Evolutionary conservation across 2,113 vertebrate genomes (phyloP).

Genomic region (Psammodynastes pulverulentus): DNA sequence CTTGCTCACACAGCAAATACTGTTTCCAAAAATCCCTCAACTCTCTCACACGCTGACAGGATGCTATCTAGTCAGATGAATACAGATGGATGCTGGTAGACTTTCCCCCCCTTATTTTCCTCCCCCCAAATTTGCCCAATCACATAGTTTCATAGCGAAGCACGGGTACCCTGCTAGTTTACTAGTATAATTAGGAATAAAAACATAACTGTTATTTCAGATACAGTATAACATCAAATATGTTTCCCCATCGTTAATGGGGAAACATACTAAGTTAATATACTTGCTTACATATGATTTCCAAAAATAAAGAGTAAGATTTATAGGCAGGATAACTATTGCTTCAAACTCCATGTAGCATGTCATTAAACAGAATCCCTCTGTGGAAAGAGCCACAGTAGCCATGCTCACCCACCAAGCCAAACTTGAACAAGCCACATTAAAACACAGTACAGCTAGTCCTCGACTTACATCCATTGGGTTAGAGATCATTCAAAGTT

Average conservation of each 20-base stretch:
- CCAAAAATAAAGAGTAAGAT: background rate
- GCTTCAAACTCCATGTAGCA: background rate
- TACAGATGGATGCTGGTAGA: no score
- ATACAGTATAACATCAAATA: background rate
- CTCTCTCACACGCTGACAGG: no score
- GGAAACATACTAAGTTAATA: background rate
- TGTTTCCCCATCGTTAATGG: background rate
- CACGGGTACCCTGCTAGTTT: no score
- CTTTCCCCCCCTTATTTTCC: no score
- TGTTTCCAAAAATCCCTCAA: no score
- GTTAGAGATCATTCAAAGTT: background rate
- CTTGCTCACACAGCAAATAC: no score
- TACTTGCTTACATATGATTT: background rate
- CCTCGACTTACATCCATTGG: background rate
- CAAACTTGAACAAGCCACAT: background rate
- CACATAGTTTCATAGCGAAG: no score
- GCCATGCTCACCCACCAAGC: background rate
- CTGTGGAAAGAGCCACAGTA: background rate
- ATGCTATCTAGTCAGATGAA: no score
- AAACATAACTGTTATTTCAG: background rate
- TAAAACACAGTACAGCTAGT: background rate
- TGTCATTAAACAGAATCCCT: background rate
- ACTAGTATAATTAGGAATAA: background rate
- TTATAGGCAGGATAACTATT: background rate
- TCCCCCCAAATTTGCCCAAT: no score